Base-by-base conservation (phyloP, 2,888 invertebrate genomes). In the Trissoscelio sp. region DNA sequence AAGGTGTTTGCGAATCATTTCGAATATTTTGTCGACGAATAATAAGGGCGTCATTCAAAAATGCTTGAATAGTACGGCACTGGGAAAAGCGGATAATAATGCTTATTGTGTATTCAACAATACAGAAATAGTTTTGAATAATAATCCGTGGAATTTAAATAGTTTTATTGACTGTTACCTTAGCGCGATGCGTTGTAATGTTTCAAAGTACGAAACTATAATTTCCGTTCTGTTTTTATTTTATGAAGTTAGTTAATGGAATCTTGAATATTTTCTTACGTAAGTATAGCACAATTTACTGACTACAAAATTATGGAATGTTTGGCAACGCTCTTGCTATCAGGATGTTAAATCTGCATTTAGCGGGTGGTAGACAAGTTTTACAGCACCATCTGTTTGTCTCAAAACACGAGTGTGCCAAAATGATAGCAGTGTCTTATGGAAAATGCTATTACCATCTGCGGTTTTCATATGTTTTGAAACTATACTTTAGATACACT, bases 1-100 rank as follows among this genome's bases (percentile, higher is more conserved):
- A 66, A 39, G 57, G 74, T 55, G 57, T 58, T 44, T 64, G 73
- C 22, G 62, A 66, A 58, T 48, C 66, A 58, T 74, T 64, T 31
- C 14, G 31, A 31, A 53, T 73, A 53, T 73, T 62, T 24, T 46
- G 39, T 12, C 31, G 22, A 34, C 9, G 18, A 55, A 66, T 66
- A 51, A 66, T 62, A 46, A 62, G 31, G 14, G 44, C 44, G 7
- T 9, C 42, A 24, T 58, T 58, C 14, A 42, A 42, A 58, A 42
- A 42, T 42, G 6, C 16, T 58, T 4, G 9, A 39, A 24, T 22
- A 6, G 22, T 11, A 58, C 20, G 39, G 12, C 22, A 12, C 12
- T 24, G 3, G 42, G 12, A 20, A 42, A 37, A 37, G n/a, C 37
- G 37, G 18, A 57, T 57, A 57, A 57, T 57, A 57, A 28, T 53